These are phyloP conservation scores for Donacobius atricapilla DNA, from an alignment of 2,113 vertebrate genomes.

Conservation along the genomic window DNA sequence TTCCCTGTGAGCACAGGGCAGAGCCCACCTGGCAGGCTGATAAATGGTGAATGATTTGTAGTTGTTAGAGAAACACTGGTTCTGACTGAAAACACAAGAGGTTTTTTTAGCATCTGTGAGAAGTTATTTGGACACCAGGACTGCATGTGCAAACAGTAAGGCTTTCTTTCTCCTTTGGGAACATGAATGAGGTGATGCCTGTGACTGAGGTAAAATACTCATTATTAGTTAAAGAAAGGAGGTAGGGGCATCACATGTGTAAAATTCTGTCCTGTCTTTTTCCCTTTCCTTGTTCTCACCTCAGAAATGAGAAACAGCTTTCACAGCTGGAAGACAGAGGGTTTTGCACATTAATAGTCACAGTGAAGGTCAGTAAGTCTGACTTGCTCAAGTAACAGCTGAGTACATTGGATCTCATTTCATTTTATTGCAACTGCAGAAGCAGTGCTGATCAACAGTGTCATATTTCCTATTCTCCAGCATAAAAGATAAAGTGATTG, in stretches of 20 bases:
- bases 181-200: background rate
- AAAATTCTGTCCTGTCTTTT: background rate
- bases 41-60: background rate
- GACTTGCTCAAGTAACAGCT: conserved; percentile 32
- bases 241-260: background rate
- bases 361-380: conserved; percentile 62
- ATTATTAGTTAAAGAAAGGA: background rate
- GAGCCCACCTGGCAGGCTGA: background rate
- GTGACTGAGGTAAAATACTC: background rate
- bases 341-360: conserved; percentile 49
- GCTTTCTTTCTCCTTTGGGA: background rate
- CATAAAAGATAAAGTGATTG: background rate
- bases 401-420: conserved; percentile 57
- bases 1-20: background rate
- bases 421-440: conserved; percentile 60
- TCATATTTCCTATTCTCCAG: conserved; percentile 52
- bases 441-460: conserved; percentile 39
- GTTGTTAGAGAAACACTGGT: background rate
- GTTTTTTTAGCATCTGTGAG: background rate
- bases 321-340: conserved; percentile 20
- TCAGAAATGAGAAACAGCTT: conserved; percentile 26
- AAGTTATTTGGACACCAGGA: background rate
- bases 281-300: conserved; percentile 15
- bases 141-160: background rate
- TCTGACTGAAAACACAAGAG: background rate